phyloP scores from a whole-genome alignment of 2,888 invertebrate species.

The Dastarcus helophoroides region DNA sequence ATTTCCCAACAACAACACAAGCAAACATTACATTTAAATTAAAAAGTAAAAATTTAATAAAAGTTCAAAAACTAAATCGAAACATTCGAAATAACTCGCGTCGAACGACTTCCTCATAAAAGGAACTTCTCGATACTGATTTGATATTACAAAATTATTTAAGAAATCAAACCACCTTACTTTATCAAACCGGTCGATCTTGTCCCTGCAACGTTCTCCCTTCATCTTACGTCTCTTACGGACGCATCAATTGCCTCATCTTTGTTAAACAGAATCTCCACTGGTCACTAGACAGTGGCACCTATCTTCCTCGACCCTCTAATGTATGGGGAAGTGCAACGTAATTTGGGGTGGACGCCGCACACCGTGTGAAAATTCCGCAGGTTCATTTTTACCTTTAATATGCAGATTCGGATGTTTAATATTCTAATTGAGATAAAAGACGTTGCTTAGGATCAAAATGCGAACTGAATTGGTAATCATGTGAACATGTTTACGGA shows the following conservation, averaged over 20 bases:
- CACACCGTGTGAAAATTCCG: slow-evolving; percentile 29
- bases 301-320: background rate
- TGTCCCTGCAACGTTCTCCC: slow-evolving; percentile 23
- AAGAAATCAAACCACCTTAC: slow-evolving; percentile 27
- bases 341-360: slow-evolving; percentile 22
- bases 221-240: slow-evolving; percentile 19
- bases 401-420: slow-evolving; percentile 27
- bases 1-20: too few relatives aligned
- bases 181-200: slow-evolving; percentile 28
- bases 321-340: slow-evolving; percentile 24
- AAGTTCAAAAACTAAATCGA: too few relatives aligned
- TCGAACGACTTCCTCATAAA: slow-evolving; percentile 8
- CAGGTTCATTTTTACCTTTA: slow-evolving; percentile 34
- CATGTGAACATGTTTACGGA: slow-evolving; percentile 10
- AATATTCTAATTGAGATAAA: slow-evolving; percentile 16
- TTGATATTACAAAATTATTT: slow-evolving; percentile 19
- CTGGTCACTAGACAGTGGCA: background rate
- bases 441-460: slow-evolving; percentile 14
- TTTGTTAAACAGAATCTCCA: slow-evolving; percentile 13
- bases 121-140: slow-evolving; percentile 24
- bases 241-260: slow-evolving; percentile 20
- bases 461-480: slow-evolving; percentile 18
- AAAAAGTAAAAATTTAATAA: too few relatives aligned
- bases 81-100: too few relatives aligned
- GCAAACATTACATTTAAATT: too few relatives aligned